phyloP scores from a whole-genome alignment of 2,888 invertebrate genomes.

The Athrips mouffetella region DNA sequence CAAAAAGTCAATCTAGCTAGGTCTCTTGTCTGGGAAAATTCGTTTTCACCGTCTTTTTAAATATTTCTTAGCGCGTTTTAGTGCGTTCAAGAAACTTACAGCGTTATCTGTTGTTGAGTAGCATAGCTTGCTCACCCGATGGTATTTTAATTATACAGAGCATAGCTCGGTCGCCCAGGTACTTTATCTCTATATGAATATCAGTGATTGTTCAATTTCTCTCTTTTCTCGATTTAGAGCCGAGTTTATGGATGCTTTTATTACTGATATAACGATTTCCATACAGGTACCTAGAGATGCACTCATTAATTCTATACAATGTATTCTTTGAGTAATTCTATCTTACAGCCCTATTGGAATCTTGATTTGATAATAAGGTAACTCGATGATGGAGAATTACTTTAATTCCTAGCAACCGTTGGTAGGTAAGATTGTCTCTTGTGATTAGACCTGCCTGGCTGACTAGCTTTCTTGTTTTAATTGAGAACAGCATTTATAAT shows the following conservation, averaged over 20 bases:
- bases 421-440: neutral
- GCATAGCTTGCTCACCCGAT: too few species aligned
- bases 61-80: too few species aligned
- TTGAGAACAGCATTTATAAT: constrained; percentile 8
- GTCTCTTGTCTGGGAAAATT: too few species aligned
- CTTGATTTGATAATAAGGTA: constrained; percentile 8
- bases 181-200: too few species aligned
- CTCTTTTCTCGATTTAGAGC: neutral
- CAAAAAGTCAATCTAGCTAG: too few species aligned
- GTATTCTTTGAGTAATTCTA: neutral
- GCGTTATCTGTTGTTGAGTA: too few species aligned
- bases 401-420: constrained; percentile 3
- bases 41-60: too few species aligned
- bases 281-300: too few species aligned
- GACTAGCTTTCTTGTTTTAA: constrained; percentile 9
- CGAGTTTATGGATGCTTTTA: neutral
- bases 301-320: too few species aligned
- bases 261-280: neutral
- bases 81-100: too few species aligned
- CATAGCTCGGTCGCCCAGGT: too few species aligned
- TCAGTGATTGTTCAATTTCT: neutral
- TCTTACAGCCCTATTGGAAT: neutral
- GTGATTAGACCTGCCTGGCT: neutral
- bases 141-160: too few species aligned
- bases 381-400: constrained; percentile 6